phyloP scores from a whole-genome alignment of 1,140 invertebrate genomes.

The Tyrophagus putrescentiae region DNA sequence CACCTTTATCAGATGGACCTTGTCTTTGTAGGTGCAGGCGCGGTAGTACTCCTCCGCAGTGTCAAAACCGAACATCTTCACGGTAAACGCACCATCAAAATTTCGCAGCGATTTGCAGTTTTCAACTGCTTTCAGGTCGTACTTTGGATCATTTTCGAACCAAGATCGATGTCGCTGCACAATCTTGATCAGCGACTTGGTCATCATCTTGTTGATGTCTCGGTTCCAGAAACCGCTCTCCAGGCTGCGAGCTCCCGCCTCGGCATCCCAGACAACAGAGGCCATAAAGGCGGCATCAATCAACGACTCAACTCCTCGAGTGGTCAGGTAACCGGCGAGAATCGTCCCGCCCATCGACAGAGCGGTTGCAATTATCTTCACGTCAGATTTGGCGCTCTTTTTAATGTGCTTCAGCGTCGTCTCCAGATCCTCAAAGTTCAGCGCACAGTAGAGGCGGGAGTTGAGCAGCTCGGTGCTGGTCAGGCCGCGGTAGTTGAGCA shows the following conservation, averaged over 20 bases:
- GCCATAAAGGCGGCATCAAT: slow-evolving; percentile 57
- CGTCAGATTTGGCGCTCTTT: slow-evolving; percentile 40
- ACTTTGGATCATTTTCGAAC: too few species aligned
- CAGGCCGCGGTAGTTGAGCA: slow-evolving; percentile 24
- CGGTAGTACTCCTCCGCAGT: slow-evolving; percentile 62
- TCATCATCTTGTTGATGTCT: slow-evolving; percentile 55
- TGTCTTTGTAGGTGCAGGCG: slow-evolving; percentile 53
- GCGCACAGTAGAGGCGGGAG: slow-evolving; percentile 62
- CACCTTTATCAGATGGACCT: slow-evolving; percentile 49
- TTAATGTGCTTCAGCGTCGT: slow-evolving; percentile 54
- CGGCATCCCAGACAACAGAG: slow-evolving; percentile 67
- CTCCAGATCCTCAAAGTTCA: slow-evolving; percentile 60
- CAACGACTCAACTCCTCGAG: slow-evolving; percentile 42
- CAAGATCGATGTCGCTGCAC: too few species aligned
- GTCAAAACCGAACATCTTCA: slow-evolving; percentile 61
- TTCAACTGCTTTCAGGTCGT: slow-evolving; percentile 32
- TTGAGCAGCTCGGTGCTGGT: slow-evolving; percentile 40
- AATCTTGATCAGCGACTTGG: too few species aligned
- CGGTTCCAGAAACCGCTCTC: slow-evolving; percentile 58
- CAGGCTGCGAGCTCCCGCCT: slow-evolving; percentile 50
- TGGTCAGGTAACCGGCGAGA: slow-evolving; percentile 58
- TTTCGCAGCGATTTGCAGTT: slow-evolving; percentile 55
- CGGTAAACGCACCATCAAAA: slow-evolving; percentile 66
- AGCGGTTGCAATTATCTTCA: slow-evolving; percentile 55
- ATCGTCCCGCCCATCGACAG: slow-evolving; percentile 66